Conservation (phyloP, 2,797 vertebrate genomes). For the Rhinogobio ventralis region DNA sequence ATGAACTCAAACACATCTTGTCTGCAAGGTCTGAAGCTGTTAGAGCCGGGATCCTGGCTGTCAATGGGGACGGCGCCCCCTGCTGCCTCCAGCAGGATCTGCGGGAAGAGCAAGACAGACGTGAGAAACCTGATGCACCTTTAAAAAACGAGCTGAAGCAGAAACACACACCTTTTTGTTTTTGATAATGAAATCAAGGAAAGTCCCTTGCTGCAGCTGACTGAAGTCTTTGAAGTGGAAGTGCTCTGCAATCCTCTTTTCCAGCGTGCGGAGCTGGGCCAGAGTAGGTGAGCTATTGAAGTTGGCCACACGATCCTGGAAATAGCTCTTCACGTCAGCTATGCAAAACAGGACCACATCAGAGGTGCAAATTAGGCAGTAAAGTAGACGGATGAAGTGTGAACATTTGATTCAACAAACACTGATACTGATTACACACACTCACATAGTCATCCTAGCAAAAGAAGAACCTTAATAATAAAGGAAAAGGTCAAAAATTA, state of each 20-base stretch:
- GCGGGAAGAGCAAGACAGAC: conserved; percentile 24
- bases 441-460: not conserved
- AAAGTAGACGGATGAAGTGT: not conserved
- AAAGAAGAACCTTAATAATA: not conserved
- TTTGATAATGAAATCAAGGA: conserved; percentile 79
- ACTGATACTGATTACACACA: not conserved
- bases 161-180: conserved; percentile 54
- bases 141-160: not conserved
- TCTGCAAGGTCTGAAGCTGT: conserved; percentile 75
- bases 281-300: conserved; percentile 69
- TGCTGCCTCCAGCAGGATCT: conserved; percentile 77
- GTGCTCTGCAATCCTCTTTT: conserved; percentile 76
- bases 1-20: conserved; percentile 84
- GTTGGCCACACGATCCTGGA: conserved; percentile 71
- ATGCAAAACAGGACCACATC: not conserved
- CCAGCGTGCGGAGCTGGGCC: conserved; percentile 69
- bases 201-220: conserved; percentile 76
- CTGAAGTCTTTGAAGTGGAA: conserved; percentile 76
- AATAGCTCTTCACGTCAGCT: conserved; percentile 75
- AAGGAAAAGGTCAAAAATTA: not conserved
- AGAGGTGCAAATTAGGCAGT: not conserved
- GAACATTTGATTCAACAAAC: not conserved
- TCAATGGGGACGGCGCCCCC: conserved; percentile 71
- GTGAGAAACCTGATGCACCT: not conserved
- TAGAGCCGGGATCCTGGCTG: conserved; percentile 48